Evolutionary conservation across 2,113 vertebrate genomes (phyloP).

Genomic region (rat (Rattus norvegicus)): DNA sequence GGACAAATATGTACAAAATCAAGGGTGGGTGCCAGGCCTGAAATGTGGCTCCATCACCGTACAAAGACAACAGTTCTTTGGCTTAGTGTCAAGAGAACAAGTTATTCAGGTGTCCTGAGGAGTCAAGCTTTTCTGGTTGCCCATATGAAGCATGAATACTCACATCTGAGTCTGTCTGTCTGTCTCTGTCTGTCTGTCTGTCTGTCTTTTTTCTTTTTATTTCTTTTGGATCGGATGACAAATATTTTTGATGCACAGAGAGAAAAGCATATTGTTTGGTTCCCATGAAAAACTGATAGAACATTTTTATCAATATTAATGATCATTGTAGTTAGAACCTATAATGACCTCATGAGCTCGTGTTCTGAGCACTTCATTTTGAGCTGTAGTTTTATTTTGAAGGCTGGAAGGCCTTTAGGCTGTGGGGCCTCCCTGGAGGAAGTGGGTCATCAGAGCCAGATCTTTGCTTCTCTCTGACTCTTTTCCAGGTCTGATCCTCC

Average conservation of each 20-base stretch:
- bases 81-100: not conserved
- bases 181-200: too few species aligned
- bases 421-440: not conserved
- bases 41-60: not conserved
- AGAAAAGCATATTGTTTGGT: not conserved
- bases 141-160: not conserved
- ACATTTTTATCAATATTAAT: not conserved
- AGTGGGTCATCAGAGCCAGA: not conserved
- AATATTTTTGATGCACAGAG: not conserved
- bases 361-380: not conserved
- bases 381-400: not conserved
- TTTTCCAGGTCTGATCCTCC: too few species aligned
- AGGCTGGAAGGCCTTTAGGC: not conserved
- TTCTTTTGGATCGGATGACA: not conserved
- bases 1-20: too few species aligned
- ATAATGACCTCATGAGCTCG: not conserved
- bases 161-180: not conserved
- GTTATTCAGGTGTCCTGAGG: not conserved
- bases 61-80: fast-evolving
- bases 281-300: not conserved
- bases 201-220: not conserved
- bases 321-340: not conserved
- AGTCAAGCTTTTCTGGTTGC: not conserved
- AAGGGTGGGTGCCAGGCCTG: too few species aligned
- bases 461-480: not conserved